phyloP scores from a whole-genome alignment of 64 coral and sea anemone genomes.

The Actinia tenebrosa region DNA sequence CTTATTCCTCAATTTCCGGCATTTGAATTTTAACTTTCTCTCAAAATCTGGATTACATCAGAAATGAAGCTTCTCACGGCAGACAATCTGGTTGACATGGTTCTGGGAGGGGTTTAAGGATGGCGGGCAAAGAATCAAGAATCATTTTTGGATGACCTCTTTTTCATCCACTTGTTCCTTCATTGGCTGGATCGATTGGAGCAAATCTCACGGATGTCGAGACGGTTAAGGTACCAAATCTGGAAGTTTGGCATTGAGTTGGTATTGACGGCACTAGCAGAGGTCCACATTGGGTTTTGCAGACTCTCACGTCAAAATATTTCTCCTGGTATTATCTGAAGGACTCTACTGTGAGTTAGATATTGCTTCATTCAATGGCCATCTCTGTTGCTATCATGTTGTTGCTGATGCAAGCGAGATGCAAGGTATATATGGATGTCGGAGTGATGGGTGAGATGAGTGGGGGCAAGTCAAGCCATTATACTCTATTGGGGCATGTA shows the following conservation, averaged over 20 bases:
- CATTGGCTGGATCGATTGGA: neutral
- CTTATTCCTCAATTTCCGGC: neutral
- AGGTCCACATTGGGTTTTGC: neutral
- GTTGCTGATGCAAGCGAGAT: no score
- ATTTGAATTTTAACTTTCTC: neutral
- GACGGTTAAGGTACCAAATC: neutral
- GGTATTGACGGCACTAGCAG: no score
- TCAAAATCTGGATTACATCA: neutral
- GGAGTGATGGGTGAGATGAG: no score
- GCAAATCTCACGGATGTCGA: neutral
- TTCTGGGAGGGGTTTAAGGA: neutral
- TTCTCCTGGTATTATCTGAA: neutral
- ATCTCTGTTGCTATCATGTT: no score
- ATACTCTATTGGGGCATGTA: no score
- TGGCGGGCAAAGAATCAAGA: neutral
- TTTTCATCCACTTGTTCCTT: neutral
- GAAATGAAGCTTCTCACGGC: neutral
- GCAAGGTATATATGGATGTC: no score
- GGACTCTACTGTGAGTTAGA: no score
- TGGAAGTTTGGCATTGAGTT: neutral
- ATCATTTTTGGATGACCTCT: neutral
- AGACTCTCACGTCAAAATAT: neutral
- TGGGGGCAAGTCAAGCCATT: no score
- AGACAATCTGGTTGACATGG: neutral
- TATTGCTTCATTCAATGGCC: no score